Base-by-base conservation (phyloP, 2,797 vertebrate species). In the Mycteria americana region DNA sequence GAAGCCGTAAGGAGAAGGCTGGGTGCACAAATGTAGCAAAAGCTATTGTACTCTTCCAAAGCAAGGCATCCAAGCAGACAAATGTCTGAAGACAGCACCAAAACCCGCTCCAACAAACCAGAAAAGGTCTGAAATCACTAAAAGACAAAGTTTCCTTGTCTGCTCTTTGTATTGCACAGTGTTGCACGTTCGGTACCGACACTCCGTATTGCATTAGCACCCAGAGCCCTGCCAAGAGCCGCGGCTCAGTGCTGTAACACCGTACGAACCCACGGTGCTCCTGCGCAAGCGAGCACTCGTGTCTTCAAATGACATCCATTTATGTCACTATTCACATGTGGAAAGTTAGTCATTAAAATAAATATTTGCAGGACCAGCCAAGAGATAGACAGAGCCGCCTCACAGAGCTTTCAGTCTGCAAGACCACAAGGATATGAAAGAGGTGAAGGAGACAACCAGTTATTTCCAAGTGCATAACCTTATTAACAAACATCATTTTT, bases 31-130 rank as follows among this genome's bases (percentile, higher is more conserved):
- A 96, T 18, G 88, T 84, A 94, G 78, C 37, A 96, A 93, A 95
- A 90, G 30, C 87, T 89, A 28, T 50, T 60, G 88, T 51, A 81
- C 78, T 78, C 84, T 96, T 95, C 95, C 96, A 97, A 97, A 96
- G 95, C 95, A 96, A 97, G 95, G 94, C 97, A 96, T 87, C 93
- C 50, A 45, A 95, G 95, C 95, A 97, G 96, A 96, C 96, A 97
- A 96, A 97, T 78, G 89, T 91, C 96, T 91, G n/a, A 72, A 92
- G 51, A 78, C 85, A 96, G 95, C 96, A 97, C 92, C 78, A 78
- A 89, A 94, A 70, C 88, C 95, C 85, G 0, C 60, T 89, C 88
- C 87, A 39, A 23, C 35, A 75, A 57, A 68, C 54, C 65, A 74
- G 21, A 69, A 87, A 86, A 89, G 14, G 27, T 59, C 33, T 69